Base-by-base conservation (phyloP, 1,140 invertebrate genomes). In the Drosophila rufa region DNA sequence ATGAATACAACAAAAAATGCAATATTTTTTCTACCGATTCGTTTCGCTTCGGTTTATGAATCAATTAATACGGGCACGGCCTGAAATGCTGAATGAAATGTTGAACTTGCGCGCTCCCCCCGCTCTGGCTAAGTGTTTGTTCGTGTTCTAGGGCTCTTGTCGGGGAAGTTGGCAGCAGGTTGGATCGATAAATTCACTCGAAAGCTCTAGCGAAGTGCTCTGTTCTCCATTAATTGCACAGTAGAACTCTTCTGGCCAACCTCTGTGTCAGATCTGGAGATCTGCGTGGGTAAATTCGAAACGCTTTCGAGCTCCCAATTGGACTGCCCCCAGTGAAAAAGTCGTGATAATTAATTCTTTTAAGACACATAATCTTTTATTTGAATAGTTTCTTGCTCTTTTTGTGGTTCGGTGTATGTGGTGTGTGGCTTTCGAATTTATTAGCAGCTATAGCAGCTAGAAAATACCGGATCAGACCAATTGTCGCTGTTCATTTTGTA, bases 341-440 rank as follows among this genome's bases (percentile, higher is more conserved):
- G 58, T 73, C 85, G 69, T 33, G 45, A 69, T 71, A 78, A 75
- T 82, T 82, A 79, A 82, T 90, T 75, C 46, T 90, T 84, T 90
- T 82, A 90, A 90, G 82, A 90, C 85, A 90, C 85, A 90, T 90
- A 90, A 90, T 90, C 85, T 82, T 90, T 90, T 91, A 90, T 90
- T 90, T 90, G 58, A 91, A 90, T 89, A 89, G 85, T 85, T 82
- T 66, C 22, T 73, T 74, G 68, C 68, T 66, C 62, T 78, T 82
- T 61, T 71, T 90, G 57, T 75, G 46, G 48, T 56, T 56, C 68
- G 82, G 67, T 56, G 56, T 66, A 64, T 74, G 51, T 74, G 51
- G 46, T 70, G 45, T 53, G 25, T 22, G 80, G 19, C 27, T 79
- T 50, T 50, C 50, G 27, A 59, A 58, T 71, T 60, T 68, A 66